These are phyloP conservation scores for Urocolius indicus DNA, from an alignment of 2,113 vertebrate genomes.

Conservation along the genomic window DNA sequence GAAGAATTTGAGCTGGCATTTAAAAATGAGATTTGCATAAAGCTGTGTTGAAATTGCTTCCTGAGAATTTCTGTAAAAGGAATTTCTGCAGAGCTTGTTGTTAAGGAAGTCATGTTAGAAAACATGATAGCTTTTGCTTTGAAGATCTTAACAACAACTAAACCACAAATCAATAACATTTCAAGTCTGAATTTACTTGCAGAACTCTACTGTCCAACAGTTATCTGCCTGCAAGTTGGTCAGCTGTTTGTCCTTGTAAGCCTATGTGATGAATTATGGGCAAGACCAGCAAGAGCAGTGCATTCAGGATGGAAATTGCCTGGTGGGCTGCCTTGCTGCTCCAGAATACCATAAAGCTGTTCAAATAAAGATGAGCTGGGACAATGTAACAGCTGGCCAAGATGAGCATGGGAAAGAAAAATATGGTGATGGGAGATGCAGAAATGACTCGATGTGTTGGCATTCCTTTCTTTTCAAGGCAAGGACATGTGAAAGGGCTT, in stretches of 20 bases:
- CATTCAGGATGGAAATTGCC: neutral
- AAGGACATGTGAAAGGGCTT: constrained; percentile 73
- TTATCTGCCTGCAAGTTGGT: neutral
- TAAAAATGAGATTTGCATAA: neutral
- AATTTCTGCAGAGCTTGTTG: neutral
- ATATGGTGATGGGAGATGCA: constrained; percentile 54
- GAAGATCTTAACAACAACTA: neutral
- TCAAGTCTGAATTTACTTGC: neutral
- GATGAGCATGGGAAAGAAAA: constrained; percentile 76
- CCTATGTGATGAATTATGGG: neutral
- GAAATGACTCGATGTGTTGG: neutral
- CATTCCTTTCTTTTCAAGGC: constrained; percentile 71
- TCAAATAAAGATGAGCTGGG: constrained; percentile 74
- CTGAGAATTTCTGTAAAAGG: neutral
- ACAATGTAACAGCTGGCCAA: constrained; percentile 74
- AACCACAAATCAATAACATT: neutral
- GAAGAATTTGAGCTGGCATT: neutral
- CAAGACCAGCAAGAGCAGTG: neutral
- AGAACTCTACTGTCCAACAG: neutral
- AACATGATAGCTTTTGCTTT: neutral
- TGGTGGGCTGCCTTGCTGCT: neutral
- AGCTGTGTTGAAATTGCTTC: neutral
- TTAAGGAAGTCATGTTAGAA: neutral
- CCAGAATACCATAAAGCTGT: constrained; percentile 55
- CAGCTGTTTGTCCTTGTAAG: neutral